Evolutionary conservation across 2,888 invertebrate species (phyloP), one percentile per base, ranked within the genome.

Genomic region (Gibbula magus): DNA sequence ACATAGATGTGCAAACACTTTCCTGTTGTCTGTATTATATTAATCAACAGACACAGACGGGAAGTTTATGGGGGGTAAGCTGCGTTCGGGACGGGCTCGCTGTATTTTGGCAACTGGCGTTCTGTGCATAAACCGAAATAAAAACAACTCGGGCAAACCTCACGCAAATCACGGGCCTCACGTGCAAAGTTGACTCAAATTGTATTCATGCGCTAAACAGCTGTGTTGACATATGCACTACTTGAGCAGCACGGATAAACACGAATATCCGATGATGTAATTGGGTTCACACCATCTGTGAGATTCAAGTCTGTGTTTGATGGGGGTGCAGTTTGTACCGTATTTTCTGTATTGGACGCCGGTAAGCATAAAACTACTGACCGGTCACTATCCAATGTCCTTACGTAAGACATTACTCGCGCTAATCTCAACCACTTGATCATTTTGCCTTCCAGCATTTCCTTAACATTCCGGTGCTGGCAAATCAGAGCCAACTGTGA

Each of bases 181-280:
- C 56, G 25, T 56, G 56, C 56, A 56, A 20, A 56, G 22, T 56
- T 25, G 22, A 13, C 56, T 56, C 20, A 10, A 10, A 13, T 56
- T 22, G 35, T 56, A 56, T 56, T 56, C 56, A 56, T 56, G 56
- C 56, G 56, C 56, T 56, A 56, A 56, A 56, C 56, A 56, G 56
- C 56, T 56, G 56, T 56, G 56, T 56, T 56, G 56, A 56, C 25
- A 25, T 56, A 25, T 56, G 56, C 56, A 56, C 56, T 56, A 25
- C 56, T 56, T 20, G 20, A 10, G 25, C 20, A 25, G 13, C 22
- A 20, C 56, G 56, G 20, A 25, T 56, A 56, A 56, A 56, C 25
- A 56, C 20, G n/a, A 25, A 56, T 56, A 56, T 56, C 56, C 56
- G 56, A 25, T 56, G 56, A 56, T 25, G 56, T 56, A 56, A 56